A percentile compares a stretch with the other conserved stretches of the same genome.
phyloP scores from a whole-genome alignment of 2,888 invertebrate species.

The Chrysolina americana region DNA sequence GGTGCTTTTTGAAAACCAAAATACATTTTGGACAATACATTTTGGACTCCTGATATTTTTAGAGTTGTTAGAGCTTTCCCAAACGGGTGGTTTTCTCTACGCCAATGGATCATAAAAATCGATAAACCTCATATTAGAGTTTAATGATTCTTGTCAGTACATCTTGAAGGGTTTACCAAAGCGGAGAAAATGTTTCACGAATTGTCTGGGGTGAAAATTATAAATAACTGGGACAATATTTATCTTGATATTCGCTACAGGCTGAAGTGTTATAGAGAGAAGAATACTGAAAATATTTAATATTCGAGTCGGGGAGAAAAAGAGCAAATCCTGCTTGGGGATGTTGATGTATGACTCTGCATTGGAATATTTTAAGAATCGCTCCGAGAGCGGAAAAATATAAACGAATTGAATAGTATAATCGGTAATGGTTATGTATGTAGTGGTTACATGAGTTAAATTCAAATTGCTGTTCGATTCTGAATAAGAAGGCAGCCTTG shows the following conservation, averaged over 20 bases:
- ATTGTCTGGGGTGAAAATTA: slow-evolving; percentile 32
- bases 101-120: slow-evolving; percentile 31
- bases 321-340: not conserved
- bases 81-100: slow-evolving; percentile 5
- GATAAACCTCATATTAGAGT: slow-evolving; percentile 37
- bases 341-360: not conserved
- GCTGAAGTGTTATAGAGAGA: slow-evolving; percentile 4
- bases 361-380: not conserved
- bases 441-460: no score
- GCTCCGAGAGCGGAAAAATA: no score
- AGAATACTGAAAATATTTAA: not conserved
- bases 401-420: no score
- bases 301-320: not conserved
- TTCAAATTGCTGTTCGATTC: no score
- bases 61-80: no score
- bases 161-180: slow-evolving; percentile 34
- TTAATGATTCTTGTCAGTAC: slow-evolving; percentile 47
- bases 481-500: no score
- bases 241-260: slow-evolving; percentile 32
- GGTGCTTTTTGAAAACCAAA: no score
- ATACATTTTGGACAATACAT: no score
- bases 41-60: no score
- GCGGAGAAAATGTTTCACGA: slow-evolving; percentile 30
- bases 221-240: slow-evolving; percentile 41
- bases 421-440: no score